Evolutionary conservation across 1,140 invertebrate genomes (phyloP).

Genomic region (Pseudachorutes palmiensis): DNA sequence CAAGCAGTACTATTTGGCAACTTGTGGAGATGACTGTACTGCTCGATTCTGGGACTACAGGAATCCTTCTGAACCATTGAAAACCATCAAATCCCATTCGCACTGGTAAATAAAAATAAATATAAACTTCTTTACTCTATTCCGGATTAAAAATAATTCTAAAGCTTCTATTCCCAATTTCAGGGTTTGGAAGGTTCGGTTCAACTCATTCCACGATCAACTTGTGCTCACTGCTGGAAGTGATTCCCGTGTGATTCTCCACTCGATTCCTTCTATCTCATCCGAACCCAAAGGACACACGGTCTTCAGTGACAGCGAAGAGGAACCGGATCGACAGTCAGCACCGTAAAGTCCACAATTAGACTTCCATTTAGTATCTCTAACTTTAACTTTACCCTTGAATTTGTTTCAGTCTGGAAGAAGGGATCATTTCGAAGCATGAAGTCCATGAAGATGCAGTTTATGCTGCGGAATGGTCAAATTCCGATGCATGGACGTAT

Average conservation of each 20-base stretch:
- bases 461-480: slow-evolving; percentile 93
- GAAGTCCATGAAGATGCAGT: slow-evolving; percentile 98
- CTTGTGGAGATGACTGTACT: slow-evolving; percentile 88
- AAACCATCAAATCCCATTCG: slow-evolving; percentile 78
- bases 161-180: too few species aligned
- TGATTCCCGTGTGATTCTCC: slow-evolving; percentile 82
- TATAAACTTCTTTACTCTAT: too few species aligned
- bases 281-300: slow-evolving; percentile 63
- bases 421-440: slow-evolving; percentile 77
- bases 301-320: slow-evolving; percentile 49
- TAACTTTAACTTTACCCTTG: neutral
- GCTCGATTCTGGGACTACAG: slow-evolving; percentile 94
- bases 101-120: slow-evolving; percentile 87
- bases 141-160: too few species aligned
- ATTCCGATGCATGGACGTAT: slow-evolving; percentile 95
- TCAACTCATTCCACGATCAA: slow-evolving; percentile 95
- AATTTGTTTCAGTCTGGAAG: slow-evolving; percentile 43
- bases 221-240: slow-evolving; percentile 88
- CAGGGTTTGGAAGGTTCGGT: slow-evolving; percentile 84
- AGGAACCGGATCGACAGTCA: slow-evolving; percentile 44
- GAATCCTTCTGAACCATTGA: slow-evolving; percentile 65
- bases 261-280: slow-evolving; percentile 75
- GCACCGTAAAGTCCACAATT: slow-evolving; percentile 19
- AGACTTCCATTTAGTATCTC: neutral
- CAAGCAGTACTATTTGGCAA: slow-evolving; percentile 85